Base-by-base conservation (phyloP, 1,140 invertebrate species). In the Aphis craccivora region DNA sequence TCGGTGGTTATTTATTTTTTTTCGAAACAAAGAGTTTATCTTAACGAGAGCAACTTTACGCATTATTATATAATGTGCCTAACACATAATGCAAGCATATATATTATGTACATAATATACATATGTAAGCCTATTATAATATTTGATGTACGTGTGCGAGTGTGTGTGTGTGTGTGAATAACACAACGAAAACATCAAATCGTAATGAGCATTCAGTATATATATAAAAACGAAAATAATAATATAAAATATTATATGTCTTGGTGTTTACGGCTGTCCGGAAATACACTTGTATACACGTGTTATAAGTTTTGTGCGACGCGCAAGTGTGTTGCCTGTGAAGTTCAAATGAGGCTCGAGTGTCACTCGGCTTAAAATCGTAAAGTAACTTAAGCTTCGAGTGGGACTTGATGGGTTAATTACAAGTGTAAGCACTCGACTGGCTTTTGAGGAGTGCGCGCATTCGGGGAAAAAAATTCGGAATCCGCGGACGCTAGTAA, bases 341-440 rank as follows among this genome's bases (percentile, higher is more conserved):
- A 48, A 35, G 25, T 48, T 51, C n/a, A 88, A 88, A 88, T 23
- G 86, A 88, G 45, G 48, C 86, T 88, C 45, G 86, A 88, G 45
- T 51, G 86, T 88, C 45, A 23, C 7, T 88, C 45, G 43, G 30
- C 45, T 88, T 51, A 51, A 88, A 51, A 88, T n/a, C 45, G 14
- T 51, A 88, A 88, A 88, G 45, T 51, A 22, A n/a, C 25, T 51
- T 45, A 35, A n/a, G 25, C 30, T 2, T 51, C 43, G 86, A 88
- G 86, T 88, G 86, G 86, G 30, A 51, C 86, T n/a, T 22, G 86
- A 88, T 35, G 25, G 45, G 86, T 35, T 88, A 88, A 87, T 87
- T 88, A 88, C 45, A 51, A 48, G 84, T 87, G 43, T 51, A n/a
- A 51, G 45, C n/a, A n/a, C 45, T 88, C 45, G 45, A 51, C 30